These are phyloP conservation scores for Gymnothorax javanicus DNA, from an alignment of 2,797 vertebrate species.

Conservation along the genomic window DNA sequence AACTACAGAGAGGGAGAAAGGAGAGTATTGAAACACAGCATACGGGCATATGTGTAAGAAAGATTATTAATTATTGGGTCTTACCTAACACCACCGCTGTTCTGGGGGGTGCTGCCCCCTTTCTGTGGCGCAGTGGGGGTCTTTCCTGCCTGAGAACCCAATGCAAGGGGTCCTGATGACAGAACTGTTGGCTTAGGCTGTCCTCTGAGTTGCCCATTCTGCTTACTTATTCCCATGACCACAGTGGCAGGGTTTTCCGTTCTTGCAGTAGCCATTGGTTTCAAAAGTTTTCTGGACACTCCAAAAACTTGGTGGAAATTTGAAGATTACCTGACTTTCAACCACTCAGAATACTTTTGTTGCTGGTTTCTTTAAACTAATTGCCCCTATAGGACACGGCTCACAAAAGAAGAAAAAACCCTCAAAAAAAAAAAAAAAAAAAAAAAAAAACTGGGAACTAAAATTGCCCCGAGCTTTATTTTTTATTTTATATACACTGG, in stretches of 20 bases:
- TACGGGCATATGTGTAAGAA: background rate
- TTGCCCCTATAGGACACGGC: conserved; percentile 29
- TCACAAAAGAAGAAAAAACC: conserved; percentile 58
- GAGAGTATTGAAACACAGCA: background rate
- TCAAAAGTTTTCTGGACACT: conserved; percentile 6
- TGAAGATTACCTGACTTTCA: conserved; percentile 52
- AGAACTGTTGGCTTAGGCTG: conserved; percentile 54
- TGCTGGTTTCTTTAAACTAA: conserved; percentile 40
- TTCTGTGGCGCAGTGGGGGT: conserved; percentile 52
- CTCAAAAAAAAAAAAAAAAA: background rate
- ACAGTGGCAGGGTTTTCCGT: conserved; percentile 65
- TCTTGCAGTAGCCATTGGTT: conserved; percentile 70
- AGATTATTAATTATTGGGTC: background rate
- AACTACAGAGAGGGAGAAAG: background rate
- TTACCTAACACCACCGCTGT: conserved; percentile 71
- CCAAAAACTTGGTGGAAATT: conserved; percentile 24
- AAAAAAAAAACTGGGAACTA: conserved; percentile 68
- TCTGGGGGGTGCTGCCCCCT: conserved; percentile 64
- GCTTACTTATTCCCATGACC: conserved; percentile 66
- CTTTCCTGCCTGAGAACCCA: conserved; percentile 60
- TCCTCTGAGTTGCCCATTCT: conserved; percentile 75
- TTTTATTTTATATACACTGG: conserved; percentile 64
- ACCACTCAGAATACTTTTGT: conserved; percentile 41
- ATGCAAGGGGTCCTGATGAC: conserved; percentile 53
- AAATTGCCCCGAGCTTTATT: conserved; percentile 60